A percentile compares a stretch with the other conserved stretches of the same genome.
These are phyloP conservation scores for Pelecanus crispus DNA, from an alignment of 2,113 vertebrate genomes.

Conservation along the genomic window DNA sequence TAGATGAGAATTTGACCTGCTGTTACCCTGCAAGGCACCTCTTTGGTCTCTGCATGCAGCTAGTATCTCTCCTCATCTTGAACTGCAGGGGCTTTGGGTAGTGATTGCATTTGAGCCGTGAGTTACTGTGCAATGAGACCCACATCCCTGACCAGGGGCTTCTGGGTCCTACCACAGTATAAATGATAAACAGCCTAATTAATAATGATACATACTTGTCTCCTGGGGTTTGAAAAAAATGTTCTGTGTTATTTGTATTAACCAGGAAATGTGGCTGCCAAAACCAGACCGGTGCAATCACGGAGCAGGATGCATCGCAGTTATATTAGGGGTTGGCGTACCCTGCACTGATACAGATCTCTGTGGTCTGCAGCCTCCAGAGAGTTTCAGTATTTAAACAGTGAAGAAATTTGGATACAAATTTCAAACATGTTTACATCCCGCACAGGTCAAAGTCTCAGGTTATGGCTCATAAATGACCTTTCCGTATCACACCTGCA, in stretches of 20 bases:
- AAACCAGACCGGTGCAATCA: not conserved
- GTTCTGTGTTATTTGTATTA: not conserved
- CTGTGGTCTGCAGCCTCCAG: not conserved
- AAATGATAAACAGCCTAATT: not conserved
- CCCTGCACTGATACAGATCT: not conserved
- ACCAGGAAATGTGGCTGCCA: not conserved
- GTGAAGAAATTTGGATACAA: not conserved
- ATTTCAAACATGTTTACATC: not conserved
- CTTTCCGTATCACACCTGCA: not conserved
- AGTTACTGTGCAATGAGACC: not conserved
- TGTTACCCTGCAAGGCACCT: not conserved
- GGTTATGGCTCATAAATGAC: not conserved
- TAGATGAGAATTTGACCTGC: not conserved
- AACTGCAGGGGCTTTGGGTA: not conserved
- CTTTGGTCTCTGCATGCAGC: not conserved
- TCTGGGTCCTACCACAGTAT: not conserved
- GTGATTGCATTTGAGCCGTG: not conserved
- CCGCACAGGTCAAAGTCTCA: not conserved
- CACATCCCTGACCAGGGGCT: too few relatives aligned
- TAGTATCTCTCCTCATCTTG: not conserved
- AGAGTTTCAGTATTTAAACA: not conserved
- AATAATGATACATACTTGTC: not conserved
- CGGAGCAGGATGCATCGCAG: not conserved
- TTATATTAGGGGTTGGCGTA: not conserved
- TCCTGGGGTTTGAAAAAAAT: not conserved